Evolutionary conservation across 2,888 invertebrate genomes (phyloP), one percentile per base, ranked within the genome.

Genomic region (Caprella mutica): DNA sequence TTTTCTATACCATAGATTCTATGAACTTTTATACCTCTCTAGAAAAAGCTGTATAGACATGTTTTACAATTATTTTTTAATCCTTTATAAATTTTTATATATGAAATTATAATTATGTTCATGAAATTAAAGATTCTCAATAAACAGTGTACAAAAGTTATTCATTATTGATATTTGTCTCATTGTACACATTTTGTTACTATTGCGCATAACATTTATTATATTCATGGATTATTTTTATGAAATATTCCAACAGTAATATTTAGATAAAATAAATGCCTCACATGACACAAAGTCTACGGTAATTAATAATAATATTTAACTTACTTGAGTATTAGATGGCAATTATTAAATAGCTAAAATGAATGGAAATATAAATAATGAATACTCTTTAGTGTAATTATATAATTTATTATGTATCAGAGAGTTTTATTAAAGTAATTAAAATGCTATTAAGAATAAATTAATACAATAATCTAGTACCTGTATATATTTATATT

Each of bases 121-220:
- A 50, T 33, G 19, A 5, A 14, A 8, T 43, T 46, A 46, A 23
- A 23, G 21, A 17, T 46, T 9, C 24, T 8, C 14, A 19, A 23
- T 12, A 23, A 46, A 23, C 21, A 12, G 24, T 46, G 23, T 46
- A 46, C 24, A 46, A 23, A 46, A 12, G 24, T 46, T 23, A 23
- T 23, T 46, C 21, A 23, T 23, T 46, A 44, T 46, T 23, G 17
- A 44, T 44, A 44, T 44, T 21, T 43, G 23, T 44, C 17, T 44
- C 17, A 21, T 21, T 44, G 23, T 44, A 44, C 23, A 44, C 23
- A 44, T 43, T 23, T 19, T 14, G 6, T 23, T 19, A 21, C 8
- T n/a, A n/a, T n/a, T n/a, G n/a, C n/a, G n/a, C n/a, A n/a, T n/a
- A n/a, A n/a, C n/a, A n/a, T n/a, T n/a, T n/a, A n/a, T n/a, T n/a